Evolutionary conservation across 37 sponge, comb jelly and placozoan genomes (phyloP).

Genomic region (Hexactinellida sp.): DNA sequence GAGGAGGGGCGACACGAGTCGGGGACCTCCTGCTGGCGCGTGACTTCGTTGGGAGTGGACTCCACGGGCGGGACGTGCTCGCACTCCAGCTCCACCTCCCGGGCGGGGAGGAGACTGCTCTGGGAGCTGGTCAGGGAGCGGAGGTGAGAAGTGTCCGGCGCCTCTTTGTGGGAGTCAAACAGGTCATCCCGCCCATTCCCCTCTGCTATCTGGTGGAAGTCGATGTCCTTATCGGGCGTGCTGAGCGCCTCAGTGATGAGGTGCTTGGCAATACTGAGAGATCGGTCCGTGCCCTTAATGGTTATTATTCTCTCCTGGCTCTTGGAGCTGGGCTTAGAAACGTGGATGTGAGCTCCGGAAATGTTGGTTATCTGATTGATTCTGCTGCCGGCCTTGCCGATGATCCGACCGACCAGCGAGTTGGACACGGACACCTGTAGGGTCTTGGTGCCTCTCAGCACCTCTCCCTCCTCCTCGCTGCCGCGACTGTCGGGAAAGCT

Average conservation of each 20-base stretch:
- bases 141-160: not conserved
- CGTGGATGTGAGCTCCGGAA: slow-evolving; percentile 76
- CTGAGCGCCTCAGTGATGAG: slow-evolving; percentile 60
- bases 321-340: slow-evolving; percentile 53
- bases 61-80: not conserved
- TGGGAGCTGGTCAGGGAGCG: not conserved
- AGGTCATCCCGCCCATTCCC: not conserved
- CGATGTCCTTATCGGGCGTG: slow-evolving; percentile 35
- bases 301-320: slow-evolving; percentile 65
- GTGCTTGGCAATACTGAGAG: slow-evolving; percentile 47
- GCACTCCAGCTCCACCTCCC: not conserved
- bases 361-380: slow-evolving; percentile 68
- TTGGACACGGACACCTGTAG: slow-evolving; percentile 56
- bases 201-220: not conserved
- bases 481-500: not conserved
- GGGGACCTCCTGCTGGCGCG: not conserved
- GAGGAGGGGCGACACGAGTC: not conserved
- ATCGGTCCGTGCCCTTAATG: slow-evolving; percentile 60
- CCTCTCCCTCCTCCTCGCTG: not conserved
- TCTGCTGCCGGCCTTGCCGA: slow-evolving; percentile 61
- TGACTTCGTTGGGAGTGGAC: not conserved
- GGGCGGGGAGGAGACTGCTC: not conserved
- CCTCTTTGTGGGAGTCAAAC: not conserved
- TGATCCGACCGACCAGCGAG: slow-evolving; percentile 71
- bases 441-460: slow-evolving; percentile 22